Conservation (phyloP, 2,888 invertebrate genomes). For the Drosophila nr. perissopoda region DNA sequence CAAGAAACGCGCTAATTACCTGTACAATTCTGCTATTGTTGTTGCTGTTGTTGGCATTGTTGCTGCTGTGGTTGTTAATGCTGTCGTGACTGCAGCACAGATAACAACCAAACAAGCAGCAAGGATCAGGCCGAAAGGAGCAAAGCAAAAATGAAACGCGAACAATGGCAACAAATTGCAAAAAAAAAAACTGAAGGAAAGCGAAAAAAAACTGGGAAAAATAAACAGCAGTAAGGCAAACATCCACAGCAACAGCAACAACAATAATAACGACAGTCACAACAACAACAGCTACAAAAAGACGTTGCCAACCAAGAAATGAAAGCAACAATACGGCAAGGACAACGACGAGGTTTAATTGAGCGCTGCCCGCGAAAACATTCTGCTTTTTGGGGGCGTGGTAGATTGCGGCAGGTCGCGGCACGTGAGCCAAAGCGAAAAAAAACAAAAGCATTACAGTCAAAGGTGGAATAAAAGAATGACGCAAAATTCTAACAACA, state of each 20-base stretch:
- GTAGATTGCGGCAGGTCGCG: conserved; percentile 52
- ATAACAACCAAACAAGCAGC: conserved; percentile 39
- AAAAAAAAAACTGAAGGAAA: conserved; percentile 14
- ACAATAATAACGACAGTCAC: conserved; percentile 21
- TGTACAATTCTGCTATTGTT: conserved; percentile 37
- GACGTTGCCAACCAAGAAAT: conserved; percentile 50
- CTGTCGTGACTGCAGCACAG: conserved; percentile 33
- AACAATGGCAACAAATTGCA: conserved; percentile 43
- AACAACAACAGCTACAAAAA: conserved; percentile 33
- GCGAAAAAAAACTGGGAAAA: conserved; percentile 21
- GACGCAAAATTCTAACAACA: conserved; percentile 48
- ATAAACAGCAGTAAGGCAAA: conserved; percentile 31
- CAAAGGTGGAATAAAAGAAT: conserved; percentile 25
- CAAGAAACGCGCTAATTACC: conserved; percentile 58
- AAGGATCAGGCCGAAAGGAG: conserved; percentile 37
- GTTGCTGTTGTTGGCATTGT: background rate
- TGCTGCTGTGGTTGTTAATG: conserved; percentile 22
- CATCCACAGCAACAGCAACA: conserved; percentile 34
- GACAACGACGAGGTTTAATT: conserved; percentile 59
- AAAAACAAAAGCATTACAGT: conserved; percentile 4
- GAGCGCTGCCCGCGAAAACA: conserved; percentile 53
- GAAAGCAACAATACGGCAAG: conserved; percentile 48
- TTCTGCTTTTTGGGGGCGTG: conserved; percentile 9
- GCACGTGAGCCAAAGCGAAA: conserved; percentile 54
- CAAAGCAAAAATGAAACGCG: conserved; percentile 30